Evolutionary conservation across 2,888 invertebrate species (phyloP), one percentile per base, ranked within the genome.

Genomic region (Morpho achilles): DNA sequence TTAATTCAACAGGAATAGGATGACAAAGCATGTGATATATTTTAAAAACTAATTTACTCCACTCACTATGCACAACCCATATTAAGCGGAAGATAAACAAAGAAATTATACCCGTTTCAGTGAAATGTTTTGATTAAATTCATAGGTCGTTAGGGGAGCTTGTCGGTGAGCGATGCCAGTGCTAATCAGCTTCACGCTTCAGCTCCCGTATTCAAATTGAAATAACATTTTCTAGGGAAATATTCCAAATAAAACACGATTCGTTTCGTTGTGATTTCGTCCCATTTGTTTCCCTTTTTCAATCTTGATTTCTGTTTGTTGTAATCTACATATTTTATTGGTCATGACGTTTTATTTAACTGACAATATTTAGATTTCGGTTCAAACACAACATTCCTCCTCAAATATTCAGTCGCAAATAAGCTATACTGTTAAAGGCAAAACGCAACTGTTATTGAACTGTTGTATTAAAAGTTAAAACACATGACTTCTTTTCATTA

Each of bases 141-240:
- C 63, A 62, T 64, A 64, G 62, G 58, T 67, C 64, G 67, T 69
- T 66, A 63, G 61, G 62, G 63, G 56, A 63, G 62, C 65, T 61
- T 65, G 59, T 50, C 46, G 60, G 54, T 61, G 42, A 58, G 8
- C 54, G 54, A 10, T 55, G 62, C 56, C 50, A 59, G 58, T 42
- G 67, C 63, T 70, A 69, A 71, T 72, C 70, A 68, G 59, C 58
- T 66, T 68, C 68, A 68, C 68, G 66, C 64, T 67, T 68, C 65
- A 66, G 62, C 61, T 66, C 50, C 62, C 61, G 63, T 67, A 67
- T 69, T 70, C 68, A 68, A 73, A 64, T 68, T 67, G 62, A 66
- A 71, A 70, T 69, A 68, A 68, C 67, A 62, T 60, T 65, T 66
- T 66, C 65, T 58, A 56, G 51, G 50, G 55, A 60, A 58, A 53